Conservation (phyloP, 1,140 invertebrate species). For the Panagrolaimus sp. region DNA sequence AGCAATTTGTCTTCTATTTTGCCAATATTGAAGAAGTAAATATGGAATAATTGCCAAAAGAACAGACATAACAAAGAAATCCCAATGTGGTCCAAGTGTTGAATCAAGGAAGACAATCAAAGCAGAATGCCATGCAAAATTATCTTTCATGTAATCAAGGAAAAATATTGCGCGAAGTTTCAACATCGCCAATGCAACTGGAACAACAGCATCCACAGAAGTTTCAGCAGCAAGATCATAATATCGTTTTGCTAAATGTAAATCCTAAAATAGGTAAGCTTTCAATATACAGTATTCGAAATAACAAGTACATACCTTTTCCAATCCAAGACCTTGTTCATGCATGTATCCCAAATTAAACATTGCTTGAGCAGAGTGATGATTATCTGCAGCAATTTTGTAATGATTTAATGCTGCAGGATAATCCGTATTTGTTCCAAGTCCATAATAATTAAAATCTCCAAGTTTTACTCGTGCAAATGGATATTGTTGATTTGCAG, state of each 20-base stretch:
- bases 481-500: constrained; percentile 63
- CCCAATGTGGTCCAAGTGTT: constrained; percentile 42
- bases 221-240: constrained; percentile 95
- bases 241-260: constrained; percentile 75
- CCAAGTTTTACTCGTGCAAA: constrained; percentile 82
- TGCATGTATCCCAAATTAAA: constrained; percentile 99
- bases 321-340: constrained; percentile 86
- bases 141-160: constrained; percentile 39
- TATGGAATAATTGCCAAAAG: constrained; percentile 16
- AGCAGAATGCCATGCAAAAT: constrained; percentile 24
- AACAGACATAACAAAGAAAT: constrained; percentile 38
- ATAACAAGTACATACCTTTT: constrained; percentile 68
- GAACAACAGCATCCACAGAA: constrained; percentile 83
- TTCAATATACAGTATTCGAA: constrained; percentile 62
- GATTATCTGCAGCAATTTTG: constrained; percentile 84
- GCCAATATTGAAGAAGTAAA: constrained; percentile 14
- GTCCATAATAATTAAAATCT: constrained; percentile 95
- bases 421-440: constrained; percentile 80
- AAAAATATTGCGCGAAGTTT: constrained; percentile 69
- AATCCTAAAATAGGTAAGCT: constrained; percentile 62
- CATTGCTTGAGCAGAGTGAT: constrained; percentile 94
- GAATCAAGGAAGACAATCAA: constrained; percentile 33
- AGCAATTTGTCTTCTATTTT: constrained; percentile 8
- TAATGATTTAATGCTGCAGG: constrained; percentile 83
- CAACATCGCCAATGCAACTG: constrained; percentile 82